Conservation (phyloP, 2,888 invertebrate genomes). For the Latrodectus elegans region DNA sequence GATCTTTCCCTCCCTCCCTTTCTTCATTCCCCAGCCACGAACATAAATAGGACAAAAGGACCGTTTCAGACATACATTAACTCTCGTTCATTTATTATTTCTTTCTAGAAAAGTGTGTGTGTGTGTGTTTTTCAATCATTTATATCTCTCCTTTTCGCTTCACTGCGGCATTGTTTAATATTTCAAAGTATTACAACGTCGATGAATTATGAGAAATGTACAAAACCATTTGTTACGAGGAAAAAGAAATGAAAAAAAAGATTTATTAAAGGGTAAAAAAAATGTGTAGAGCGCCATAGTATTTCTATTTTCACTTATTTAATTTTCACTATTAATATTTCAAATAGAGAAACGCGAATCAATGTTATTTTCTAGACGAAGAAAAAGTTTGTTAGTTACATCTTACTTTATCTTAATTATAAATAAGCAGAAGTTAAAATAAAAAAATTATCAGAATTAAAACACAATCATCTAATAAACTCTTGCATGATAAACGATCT, state of each 20-base stretch:
- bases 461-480: too few relatives aligned
- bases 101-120: conserved; percentile 17
- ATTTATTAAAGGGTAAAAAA: not conserved
- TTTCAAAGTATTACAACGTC: conserved; percentile 46
- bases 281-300: not conserved
- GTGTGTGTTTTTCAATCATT: conserved; percentile 47
- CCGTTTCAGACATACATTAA: conserved; percentile 51
- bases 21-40: conserved; percentile 1
- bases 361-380: too few relatives aligned
- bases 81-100: conserved; percentile 65
- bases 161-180: conserved; percentile 56
- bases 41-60: conserved; percentile 64
- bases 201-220: conserved; percentile 56
- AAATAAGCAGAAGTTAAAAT: too few relatives aligned
- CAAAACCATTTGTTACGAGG: conserved; percentile 45
- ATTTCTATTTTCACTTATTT: not conserved
- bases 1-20: conserved; percentile 7
- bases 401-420: too few relatives aligned
- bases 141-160: conserved; percentile 8
- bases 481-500: too few relatives aligned
- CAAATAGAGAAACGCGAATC: not conserved
- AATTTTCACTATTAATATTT: not conserved
- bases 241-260: not conserved
- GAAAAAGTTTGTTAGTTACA: too few relatives aligned
- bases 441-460: too few relatives aligned